Conservation (phyloP, 2,113 vertebrate species). For the Myrmecobius fasciatus region DNA sequence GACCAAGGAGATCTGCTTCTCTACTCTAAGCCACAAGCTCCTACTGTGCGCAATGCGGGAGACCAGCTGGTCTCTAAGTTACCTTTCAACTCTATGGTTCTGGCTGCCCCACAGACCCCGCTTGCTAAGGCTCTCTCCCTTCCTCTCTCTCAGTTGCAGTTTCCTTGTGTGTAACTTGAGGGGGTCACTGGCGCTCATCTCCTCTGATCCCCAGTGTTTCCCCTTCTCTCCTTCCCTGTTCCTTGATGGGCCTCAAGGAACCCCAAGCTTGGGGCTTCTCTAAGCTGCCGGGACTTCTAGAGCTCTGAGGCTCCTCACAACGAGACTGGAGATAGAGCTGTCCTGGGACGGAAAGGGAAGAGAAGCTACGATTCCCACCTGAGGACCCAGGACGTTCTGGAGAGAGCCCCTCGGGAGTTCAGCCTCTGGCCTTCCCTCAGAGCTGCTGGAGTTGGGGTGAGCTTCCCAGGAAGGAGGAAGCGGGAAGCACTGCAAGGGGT, state of each 20-base stretch:
- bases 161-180: background rate
- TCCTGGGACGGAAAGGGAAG: background rate
- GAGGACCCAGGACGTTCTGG: too few relatives aligned
- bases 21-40: background rate
- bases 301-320: background rate
- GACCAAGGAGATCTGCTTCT: background rate
- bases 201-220: background rate
- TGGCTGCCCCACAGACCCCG: background rate
- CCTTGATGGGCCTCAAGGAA: background rate
- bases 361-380: background rate
- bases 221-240: background rate
- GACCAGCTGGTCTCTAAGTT: background rate
- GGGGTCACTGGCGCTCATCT: background rate
- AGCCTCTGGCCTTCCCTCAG: too few relatives aligned
- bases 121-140: background rate
- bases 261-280: background rate
- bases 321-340: background rate
- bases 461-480: background rate
- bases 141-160: background rate
- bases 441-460: background rate
- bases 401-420: too few relatives aligned
- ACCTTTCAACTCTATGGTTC: background rate
- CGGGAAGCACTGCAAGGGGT: too few relatives aligned
- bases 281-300: background rate
- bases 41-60: background rate